Evolutionary conservation across 2,113 vertebrate species (phyloP).

Genomic region (Oncorhynchus keta): DNA sequence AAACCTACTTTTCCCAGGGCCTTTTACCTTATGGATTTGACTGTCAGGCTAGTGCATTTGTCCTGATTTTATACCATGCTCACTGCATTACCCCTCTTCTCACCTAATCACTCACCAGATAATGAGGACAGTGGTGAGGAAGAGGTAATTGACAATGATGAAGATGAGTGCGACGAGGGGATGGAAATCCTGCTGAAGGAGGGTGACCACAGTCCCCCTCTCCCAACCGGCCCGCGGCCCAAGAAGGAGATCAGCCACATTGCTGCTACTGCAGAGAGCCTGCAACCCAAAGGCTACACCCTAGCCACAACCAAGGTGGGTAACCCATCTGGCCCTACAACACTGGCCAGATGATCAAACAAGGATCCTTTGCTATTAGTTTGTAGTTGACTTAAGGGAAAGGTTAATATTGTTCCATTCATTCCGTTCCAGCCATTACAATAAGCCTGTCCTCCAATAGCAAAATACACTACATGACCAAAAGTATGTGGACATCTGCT

Average conservation of each 20-base stretch:
- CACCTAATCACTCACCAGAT: conserved; percentile 42
- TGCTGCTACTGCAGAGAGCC: conserved; percentile 89
- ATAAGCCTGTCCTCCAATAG: no score
- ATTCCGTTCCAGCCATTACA: no score
- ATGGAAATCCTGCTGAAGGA: conserved; percentile 84
- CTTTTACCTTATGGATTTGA: no score
- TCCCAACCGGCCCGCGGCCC: conserved; percentile 72
- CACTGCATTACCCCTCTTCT: not conserved
- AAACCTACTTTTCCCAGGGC: no score
- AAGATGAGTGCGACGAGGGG: conserved; percentile 78
- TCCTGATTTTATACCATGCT: not conserved
- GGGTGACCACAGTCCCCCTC: conserved; percentile 72
- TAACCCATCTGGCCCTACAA: not conserved
- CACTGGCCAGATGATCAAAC: not conserved
- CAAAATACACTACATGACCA: no score
- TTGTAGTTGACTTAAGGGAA: no score
- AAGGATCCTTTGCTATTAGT: no score
- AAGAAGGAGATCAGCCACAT: conserved; percentile 96
- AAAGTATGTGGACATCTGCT: no score
- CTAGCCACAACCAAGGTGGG: conserved; percentile 89
- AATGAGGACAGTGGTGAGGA: conserved; percentile 62
- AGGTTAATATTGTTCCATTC: no score
- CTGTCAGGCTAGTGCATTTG: not conserved
- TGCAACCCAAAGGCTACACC: conserved; percentile 94
- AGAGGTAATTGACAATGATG: conserved; percentile 60